phyloP scores from a whole-genome alignment of 2,113 vertebrate species.

The Oreocharis arfaki region DNA sequence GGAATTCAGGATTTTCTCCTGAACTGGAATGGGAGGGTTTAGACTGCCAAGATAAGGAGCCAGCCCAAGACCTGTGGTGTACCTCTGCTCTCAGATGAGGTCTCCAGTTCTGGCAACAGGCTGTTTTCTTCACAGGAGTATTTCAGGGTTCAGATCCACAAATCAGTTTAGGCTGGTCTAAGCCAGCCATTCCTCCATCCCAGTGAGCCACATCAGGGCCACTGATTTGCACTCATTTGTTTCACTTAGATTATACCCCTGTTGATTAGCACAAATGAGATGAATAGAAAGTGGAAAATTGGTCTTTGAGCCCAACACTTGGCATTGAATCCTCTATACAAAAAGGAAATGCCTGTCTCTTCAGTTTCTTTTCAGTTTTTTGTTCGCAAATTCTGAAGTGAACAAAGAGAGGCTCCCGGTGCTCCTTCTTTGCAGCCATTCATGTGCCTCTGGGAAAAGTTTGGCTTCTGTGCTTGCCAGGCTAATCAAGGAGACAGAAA shows the following conservation, averaged over 20 bases:
- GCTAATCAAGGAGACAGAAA: slow-evolving; percentile 1
- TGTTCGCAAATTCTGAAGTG: neutral
- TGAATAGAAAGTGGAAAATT: neutral
- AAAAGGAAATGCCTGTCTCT: neutral
- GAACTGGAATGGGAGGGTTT: neutral
- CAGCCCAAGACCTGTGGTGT: rapidly evolving
- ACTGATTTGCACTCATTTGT: neutral
- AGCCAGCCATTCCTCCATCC: neutral
- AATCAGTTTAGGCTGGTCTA: neutral
- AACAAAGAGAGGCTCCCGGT: neutral
- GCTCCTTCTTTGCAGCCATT: neutral
- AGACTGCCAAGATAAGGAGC: neutral
- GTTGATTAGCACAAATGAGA: neutral
- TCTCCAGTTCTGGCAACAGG: neutral
- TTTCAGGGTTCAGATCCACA: neutral
- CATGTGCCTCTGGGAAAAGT: neutral
- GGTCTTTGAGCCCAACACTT: neutral
- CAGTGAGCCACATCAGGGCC: neutral
- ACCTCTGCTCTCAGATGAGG: neutral
- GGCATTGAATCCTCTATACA: neutral
- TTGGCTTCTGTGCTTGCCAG: neutral
- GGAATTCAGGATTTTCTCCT: neutral
- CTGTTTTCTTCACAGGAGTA: neutral
- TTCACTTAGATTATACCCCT: neutral
- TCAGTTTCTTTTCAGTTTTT: neutral